Base-by-base conservation (phyloP, 2,113 vertebrate species). In the Microcebus ravelobensis region DNA sequence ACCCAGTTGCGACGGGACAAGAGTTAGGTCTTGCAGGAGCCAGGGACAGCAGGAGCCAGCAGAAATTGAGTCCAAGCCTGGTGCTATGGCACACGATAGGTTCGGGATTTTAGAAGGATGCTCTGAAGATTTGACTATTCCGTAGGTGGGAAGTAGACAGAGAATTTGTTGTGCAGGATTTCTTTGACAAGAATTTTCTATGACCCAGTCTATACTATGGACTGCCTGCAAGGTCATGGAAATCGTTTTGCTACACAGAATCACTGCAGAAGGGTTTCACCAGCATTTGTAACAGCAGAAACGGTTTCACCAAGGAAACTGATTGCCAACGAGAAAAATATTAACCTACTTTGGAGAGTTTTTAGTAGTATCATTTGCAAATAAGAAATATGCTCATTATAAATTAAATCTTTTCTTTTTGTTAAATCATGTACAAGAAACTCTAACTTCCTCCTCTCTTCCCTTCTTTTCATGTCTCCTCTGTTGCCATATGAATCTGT, bases 261-360 rank as follows among this genome's bases (percentile, higher is more conserved):
- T 70, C 70, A 3, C 87, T 84, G 68, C 48, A 76, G 83, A 76
- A 83, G 79, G 71, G 81, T 91, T 93, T 82, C 74, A 48, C 77
- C 71, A 82, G 68, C 42, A 48, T 96, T 93, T 67, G 14, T 65
- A 65, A 23, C 59, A 73, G 77, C 67, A 74, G 10, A n/a, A 96
- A 88, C 36, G 57, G 48, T 92, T 50, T 50, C 84, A n/a, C 59
- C 14, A 74, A 80, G 87, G 71, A 59, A 76, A 94, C 59, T 71
- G 77, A 90, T 68, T 74, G 91, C 89, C 39, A 57, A 68, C 77
- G 85, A 89, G 94, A 93, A 73, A 91, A 97, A 87, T 67, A 83
- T 63, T 94, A 97, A 90, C 74, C 88, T 96, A 80, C 88, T 88
- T 71, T 91, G 77, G 55, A 88, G 5, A 13, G 36, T 55, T 95